Evolutionary conservation across 2,888 invertebrate genomes (phyloP), one percentile per base, ranked within the genome.

Genomic region (Limnephilus lunatus): DNA sequence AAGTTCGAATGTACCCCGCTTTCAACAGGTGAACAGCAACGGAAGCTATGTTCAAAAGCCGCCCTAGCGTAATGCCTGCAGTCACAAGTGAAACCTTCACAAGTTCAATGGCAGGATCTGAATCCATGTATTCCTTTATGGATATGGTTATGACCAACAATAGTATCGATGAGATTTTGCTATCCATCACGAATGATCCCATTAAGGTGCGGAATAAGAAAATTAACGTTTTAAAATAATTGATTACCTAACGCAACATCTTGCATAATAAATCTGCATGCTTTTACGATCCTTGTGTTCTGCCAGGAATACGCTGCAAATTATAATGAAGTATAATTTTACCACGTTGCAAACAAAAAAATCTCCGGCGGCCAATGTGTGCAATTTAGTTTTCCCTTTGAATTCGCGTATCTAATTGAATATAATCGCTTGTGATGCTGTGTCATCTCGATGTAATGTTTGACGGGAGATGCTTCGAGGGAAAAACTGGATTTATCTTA

Each of bases 331-430:
- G 35, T 83, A 39, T 83, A 83, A 35, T 83, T 83, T 32, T 83
- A 83, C 35, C 25, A 35, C 83, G 35, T 83, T 83, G 9, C 83
- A 83, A 82, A 32, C 82, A 82, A 82, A 82, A 44, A 82, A 68
- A n/a, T 19, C 68, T n/a, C 68, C 25, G 25, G 68, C 68, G 68
- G 25, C 68, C 68, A n/a, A n/a, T 68, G 68, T 48, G 87, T 53
- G 87, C 68, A 87, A 87, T 87, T 87, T 87, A 30, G 87, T 48
- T 87, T 68, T 87, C 87, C 53, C 87, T 68, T 87, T 87, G 87
- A 53, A 87, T 87, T 87, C 48, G 87, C 87, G 87, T 87, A 87
- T 87, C 87, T 31, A 87, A 87, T 87, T 53, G 87, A 53, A 87
- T 87, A 87, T 87, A 48, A 87, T 87, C 87, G 44, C 68, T 12